These are phyloP conservation scores for Stenotaenia linearis DNA, from an alignment of 2,888 invertebrate genomes.

Conservation along the genomic window DNA sequence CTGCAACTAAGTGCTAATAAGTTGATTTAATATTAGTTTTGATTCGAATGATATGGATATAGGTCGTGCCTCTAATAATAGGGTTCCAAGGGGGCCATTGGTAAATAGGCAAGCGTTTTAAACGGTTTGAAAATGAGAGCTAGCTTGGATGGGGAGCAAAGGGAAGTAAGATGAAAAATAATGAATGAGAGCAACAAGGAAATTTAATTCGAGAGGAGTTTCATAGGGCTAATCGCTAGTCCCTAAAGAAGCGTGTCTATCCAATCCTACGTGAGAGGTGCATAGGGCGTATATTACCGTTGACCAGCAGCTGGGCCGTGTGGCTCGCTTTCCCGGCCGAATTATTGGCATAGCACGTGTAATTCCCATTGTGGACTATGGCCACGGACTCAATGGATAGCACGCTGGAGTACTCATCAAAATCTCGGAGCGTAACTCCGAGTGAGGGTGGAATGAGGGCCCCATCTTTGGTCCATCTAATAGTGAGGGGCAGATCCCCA, in stretches of 20 bases:
- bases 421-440: constrained; percentile 40
- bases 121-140: constrained; percentile 28
- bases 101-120: constrained; percentile 30
- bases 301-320: constrained; percentile 36
- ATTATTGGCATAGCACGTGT: constrained; percentile 43
- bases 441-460: constrained; percentile 41
- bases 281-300: constrained; percentile 36
- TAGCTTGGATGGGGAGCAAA: constrained; percentile 34
- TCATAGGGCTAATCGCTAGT: constrained; percentile 33
- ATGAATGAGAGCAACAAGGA: constrained; percentile 24
- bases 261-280: constrained; percentile 35
- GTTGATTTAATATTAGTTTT: constrained; percentile 11
- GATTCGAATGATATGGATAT: constrained; percentile 19
- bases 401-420: constrained; percentile 44
- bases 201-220: constrained; percentile 7
- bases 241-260: constrained; percentile 34
- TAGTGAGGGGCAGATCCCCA: constrained; percentile 45
- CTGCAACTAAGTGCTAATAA: constrained; percentile 33
- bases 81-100: constrained; percentile 31
- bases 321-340: constrained; percentile 36
- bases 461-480: constrained; percentile 46
- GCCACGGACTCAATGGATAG: constrained; percentile 44
- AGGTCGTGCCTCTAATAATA: constrained; percentile 32
- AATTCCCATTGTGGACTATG: constrained; percentile 46
- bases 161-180: constrained; percentile 28